phyloP scores from a whole-genome alignment of 2,797 vertebrate species.

The Lepidocolaptes lacrymiger region DNA sequence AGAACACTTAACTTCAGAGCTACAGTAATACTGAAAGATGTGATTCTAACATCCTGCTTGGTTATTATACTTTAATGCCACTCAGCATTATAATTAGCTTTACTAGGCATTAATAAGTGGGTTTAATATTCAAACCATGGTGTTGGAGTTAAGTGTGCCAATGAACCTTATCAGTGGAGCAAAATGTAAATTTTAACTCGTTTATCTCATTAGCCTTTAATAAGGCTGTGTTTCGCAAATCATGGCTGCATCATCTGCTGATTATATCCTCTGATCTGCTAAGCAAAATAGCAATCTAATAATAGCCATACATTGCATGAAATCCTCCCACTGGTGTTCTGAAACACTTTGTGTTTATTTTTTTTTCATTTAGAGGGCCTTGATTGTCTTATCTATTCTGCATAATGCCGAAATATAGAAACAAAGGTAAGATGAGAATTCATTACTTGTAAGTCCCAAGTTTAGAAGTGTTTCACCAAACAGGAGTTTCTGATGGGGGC shows the following conservation, averaged over 20 bases:
- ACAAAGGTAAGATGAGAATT: background rate
- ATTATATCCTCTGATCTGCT: slow-evolving; percentile 65
- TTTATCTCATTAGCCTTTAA: slow-evolving; percentile 73
- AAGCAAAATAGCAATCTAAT: slow-evolving; percentile 45
- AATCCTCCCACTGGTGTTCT: background rate
- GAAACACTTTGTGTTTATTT: background rate
- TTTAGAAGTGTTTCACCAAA: background rate
- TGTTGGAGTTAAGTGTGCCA: slow-evolving; percentile 69
- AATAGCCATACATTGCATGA: slow-evolving; percentile 2
- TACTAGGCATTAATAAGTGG: slow-evolving; percentile 62
- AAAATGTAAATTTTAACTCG: slow-evolving; percentile 70
- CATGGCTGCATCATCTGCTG: slow-evolving; percentile 46
- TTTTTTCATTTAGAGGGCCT: background rate
- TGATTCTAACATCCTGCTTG: slow-evolving; percentile 19
- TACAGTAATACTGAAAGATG: background rate
- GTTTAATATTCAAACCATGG: slow-evolving; percentile 70
- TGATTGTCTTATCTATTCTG: background rate
- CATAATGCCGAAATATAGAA: background rate
- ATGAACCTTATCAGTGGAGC: slow-evolving; percentile 71
- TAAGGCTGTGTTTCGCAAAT: slow-evolving; percentile 52
- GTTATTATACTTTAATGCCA: slow-evolving; percentile 62
- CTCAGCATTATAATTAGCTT: slow-evolving; percentile 69
- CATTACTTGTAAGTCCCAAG: background rate
- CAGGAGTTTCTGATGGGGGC: background rate
- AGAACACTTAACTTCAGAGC: slow-evolving; percentile 49